Percentiles rank a stretch among this genome's conserved stretches.
These are phyloP conservation scores for Gila orcuttii DNA, from an alignment of 2,113 vertebrate species.

Conservation along the genomic window DNA sequence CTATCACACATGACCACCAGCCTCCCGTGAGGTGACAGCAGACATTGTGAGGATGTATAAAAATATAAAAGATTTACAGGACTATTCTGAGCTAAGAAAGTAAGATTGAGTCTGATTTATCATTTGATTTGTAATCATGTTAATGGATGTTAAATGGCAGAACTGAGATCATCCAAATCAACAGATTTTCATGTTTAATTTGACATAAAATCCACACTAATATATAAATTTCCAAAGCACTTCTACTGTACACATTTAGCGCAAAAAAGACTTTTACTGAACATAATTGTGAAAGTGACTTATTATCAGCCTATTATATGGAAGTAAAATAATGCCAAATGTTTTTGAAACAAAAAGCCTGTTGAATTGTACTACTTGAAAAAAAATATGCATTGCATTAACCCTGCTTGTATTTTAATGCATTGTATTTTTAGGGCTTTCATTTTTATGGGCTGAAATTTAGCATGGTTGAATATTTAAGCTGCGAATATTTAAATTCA, in stretches of 20 bases:
- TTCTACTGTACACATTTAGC: background rate
- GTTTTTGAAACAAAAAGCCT: too few relatives aligned
- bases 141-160: background rate
- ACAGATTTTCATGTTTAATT: background rate
- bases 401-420: too few relatives aligned
- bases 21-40: too few relatives aligned
- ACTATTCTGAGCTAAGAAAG: background rate
- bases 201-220: background rate
- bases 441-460: too few relatives aligned
- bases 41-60: background rate
- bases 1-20: background rate
- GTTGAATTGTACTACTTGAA: too few relatives aligned
- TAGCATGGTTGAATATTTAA: too few relatives aligned
- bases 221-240: background rate
- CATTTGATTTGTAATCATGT: background rate
- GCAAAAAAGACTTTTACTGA: background rate
- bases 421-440: too few relatives aligned
- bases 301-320: background rate
- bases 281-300: background rate
- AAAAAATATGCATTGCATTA: too few relatives aligned
- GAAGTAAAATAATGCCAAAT: too few relatives aligned
- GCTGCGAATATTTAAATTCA: too few relatives aligned
- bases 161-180: background rate
- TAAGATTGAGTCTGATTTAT: background rate
- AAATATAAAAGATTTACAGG: background rate